These are phyloP conservation scores for Mormyrops attenuatus DNA, from an alignment of 2,797 vertebrate genomes.

Conservation along the genomic window DNA sequence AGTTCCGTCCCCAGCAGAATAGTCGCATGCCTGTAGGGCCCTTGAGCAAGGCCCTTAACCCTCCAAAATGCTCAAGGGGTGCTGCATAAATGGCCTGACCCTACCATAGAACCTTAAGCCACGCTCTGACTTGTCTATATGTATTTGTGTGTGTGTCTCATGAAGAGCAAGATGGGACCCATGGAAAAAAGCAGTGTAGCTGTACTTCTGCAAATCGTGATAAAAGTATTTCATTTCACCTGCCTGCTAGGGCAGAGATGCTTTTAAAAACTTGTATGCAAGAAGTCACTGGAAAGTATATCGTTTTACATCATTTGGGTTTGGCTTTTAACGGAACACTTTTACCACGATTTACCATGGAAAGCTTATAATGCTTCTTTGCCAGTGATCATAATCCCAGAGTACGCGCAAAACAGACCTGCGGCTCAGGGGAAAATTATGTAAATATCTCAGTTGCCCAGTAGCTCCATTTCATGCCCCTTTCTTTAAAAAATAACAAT, in stretches of 20 bases:
- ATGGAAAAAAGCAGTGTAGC: not conserved
- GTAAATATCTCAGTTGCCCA: not conserved
- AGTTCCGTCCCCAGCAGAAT: not conserved
- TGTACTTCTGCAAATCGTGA: not conserved
- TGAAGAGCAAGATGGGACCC: not conserved
- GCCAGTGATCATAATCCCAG: not conserved
- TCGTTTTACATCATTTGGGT: not conserved
- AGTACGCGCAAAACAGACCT: not conserved
- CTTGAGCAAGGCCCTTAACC: not conserved
- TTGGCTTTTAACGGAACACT: not conserved
- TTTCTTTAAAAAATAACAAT: constrained; percentile 2
- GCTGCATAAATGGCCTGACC: not conserved
- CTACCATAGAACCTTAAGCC: not conserved
- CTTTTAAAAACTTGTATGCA: not conserved
- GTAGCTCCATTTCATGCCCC: too few species aligned
- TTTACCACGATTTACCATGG: not conserved
- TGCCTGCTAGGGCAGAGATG: not conserved
- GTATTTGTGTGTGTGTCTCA: not conserved
- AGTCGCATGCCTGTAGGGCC: not conserved
- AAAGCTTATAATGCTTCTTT: not conserved
- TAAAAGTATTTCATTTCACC: not conserved
- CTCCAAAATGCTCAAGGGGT: not conserved
- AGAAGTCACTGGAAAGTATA: not conserved
- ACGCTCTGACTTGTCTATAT: not conserved
- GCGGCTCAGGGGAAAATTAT: not conserved